Conservation (phyloP, 30 jellyfish, hydroid and myxozoan species). For the Hydra vulgaris region DNA sequence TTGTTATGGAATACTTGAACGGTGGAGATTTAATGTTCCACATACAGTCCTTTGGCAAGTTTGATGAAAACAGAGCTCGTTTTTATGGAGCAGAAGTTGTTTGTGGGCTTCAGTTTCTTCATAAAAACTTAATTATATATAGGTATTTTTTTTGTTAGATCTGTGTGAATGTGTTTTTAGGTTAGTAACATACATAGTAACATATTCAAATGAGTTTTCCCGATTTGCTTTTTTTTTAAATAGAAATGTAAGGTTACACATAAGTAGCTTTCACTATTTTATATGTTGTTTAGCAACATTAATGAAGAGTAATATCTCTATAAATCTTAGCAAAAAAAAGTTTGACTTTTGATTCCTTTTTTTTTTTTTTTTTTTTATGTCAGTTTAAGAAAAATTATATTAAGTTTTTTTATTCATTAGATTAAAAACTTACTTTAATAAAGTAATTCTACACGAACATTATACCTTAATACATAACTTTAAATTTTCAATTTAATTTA, state of each 20-base stretch:
- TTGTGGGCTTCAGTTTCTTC: slow-evolving; percentile 94
- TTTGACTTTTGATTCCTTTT: too few species aligned
- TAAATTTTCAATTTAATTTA: too few species aligned
- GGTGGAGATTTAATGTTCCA: slow-evolving; percentile 99
- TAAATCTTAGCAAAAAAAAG: neutral
- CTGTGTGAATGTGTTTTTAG: neutral
- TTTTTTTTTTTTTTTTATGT: too few species aligned
- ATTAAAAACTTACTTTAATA: too few species aligned
- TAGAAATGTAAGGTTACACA: too few species aligned
- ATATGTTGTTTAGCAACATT: too few species aligned
- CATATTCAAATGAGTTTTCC: neutral
- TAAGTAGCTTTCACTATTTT: too few species aligned
- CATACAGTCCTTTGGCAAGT: slow-evolving; percentile 76
- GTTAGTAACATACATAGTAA: neutral
- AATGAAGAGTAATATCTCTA: too few species aligned
- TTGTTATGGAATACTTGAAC: slow-evolving; percentile 90
- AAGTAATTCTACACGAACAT: too few species aligned
- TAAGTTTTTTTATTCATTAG: too few species aligned
- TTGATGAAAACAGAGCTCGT: slow-evolving; percentile 86
- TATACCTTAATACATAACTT: too few species aligned
- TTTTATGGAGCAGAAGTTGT: slow-evolving; percentile 96
- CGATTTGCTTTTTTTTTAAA: neutral
- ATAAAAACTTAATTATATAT: slow-evolving; percentile 63
- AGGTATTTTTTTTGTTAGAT: slow-evolving; percentile 43
- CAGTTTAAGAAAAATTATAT: too few species aligned